These are phyloP conservation scores for Sylvia borin DNA, from an alignment of 2,797 vertebrate genomes.

Conservation along the genomic window DNA sequence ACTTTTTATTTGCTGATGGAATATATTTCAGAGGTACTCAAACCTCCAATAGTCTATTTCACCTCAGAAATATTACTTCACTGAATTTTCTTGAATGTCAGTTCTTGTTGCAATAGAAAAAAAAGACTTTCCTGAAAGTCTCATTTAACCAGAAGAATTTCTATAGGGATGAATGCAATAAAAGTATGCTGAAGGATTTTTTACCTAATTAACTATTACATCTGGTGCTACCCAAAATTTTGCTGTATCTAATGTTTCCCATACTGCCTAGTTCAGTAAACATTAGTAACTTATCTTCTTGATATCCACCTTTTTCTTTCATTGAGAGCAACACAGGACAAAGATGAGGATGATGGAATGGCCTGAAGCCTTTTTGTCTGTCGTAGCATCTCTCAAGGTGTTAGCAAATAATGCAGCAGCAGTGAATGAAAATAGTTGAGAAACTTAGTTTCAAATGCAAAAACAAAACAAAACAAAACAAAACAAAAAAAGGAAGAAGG, in stretches of 20 bases:
- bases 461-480: too few relatives aligned
- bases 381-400: background rate
- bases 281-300: background rate
- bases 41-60: background rate
- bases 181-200: background rate
- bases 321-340: background rate
- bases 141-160: background rate
- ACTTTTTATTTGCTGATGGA: background rate
- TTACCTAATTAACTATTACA: background rate
- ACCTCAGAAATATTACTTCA: background rate
- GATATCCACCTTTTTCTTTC: background rate
- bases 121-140: background rate
- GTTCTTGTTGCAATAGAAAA: background rate
- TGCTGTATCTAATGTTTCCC: background rate
- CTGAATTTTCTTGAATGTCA: background rate
- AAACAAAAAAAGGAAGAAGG: too few relatives aligned
- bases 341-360: background rate
- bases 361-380: background rate
- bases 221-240: background rate
- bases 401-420: background rate
- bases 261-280: background rate
- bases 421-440: background rate
- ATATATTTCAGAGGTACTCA: background rate
- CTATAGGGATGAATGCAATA: background rate
- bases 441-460: background rate